Evolutionary conservation across 2,888 invertebrate species (phyloP), one percentile per base, ranked within the genome.

Genomic region (Eupeodes latifasciatus): DNA sequence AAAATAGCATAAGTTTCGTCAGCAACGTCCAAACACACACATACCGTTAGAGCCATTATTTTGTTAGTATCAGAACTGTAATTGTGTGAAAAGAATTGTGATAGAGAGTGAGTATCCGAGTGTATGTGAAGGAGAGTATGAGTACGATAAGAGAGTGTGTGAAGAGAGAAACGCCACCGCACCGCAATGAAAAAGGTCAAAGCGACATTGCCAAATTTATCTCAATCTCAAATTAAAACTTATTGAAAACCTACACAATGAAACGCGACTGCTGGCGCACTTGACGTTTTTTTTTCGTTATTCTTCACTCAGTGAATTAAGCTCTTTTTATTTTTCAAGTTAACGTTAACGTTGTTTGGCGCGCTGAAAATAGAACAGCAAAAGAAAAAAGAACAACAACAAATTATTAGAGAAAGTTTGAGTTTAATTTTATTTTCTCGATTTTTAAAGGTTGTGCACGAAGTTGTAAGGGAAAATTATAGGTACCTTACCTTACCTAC

Each of bases 351-450:
- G 53, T 49, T 66, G 71, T 47, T 67, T 57, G 40, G 71, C 55
- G 36, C 61, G 79, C 66, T 72, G 80, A 77, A 87, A 81, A 77
- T 84, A 81, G 69, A 77, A 71, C 11, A 16, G 69, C 74, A 71
- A 4, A 16, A 11, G 10, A 57, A 57, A 57, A 19, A 66, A 64
- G 27, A 78, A 77, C 57, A 72, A 66, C 62, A 74, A 62, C 67
- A 69, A 75, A 47, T 81, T 81, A 78, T 81, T 81, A 78, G 85
- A 78, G 85, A 88, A 88, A 85, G 84, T 88, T 88, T 53, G 64
- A 81, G 77, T 74, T 57, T 7, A 40, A 34, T 72, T 72, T 67
- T 76, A 51, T 19, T 77, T 81, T 64, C 62, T 62, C 27, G 11
- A 69, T 78, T 86, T 66, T 81, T 61, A 2, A 27, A 61, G 74